phyloP scores from a whole-genome alignment of 2,113 vertebrate genomes.

The Ptychochromis oligacanthus region DNA sequence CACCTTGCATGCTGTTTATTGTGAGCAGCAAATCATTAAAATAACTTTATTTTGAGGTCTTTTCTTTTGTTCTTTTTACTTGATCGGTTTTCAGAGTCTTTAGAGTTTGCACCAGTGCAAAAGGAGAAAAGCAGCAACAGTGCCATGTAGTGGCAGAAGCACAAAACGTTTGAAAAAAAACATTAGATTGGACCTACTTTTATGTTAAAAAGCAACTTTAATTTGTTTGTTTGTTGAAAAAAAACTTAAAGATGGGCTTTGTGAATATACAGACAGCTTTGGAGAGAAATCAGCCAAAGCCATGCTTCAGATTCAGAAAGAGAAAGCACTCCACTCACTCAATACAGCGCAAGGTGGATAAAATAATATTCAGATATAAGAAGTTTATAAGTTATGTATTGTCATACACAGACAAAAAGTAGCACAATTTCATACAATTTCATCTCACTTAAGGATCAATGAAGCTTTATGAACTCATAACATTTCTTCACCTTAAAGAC shows the following conservation, averaged over 20 bases:
- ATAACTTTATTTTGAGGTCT: not conserved
- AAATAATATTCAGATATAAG: too few species aligned
- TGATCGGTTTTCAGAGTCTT: not conserved
- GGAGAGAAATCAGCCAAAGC: too few species aligned
- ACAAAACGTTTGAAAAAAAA: not conserved
- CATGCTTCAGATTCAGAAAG: not conserved
- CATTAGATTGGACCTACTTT: too few species aligned
- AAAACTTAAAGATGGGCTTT: too few species aligned
- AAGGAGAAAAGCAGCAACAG: not conserved
- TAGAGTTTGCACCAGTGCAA: not conserved
- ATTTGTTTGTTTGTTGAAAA: too few species aligned
- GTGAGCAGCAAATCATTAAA: fast-evolving
- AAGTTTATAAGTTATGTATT: too few species aligned
- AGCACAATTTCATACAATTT: too few species aligned
- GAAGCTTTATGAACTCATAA: too few species aligned
- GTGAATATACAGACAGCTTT: too few species aligned
- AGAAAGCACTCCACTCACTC: not conserved
- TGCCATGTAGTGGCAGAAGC: not conserved
- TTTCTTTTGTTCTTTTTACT: not conserved
- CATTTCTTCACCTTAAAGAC: not conserved
- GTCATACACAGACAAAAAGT: too few species aligned
- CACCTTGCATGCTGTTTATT: not conserved
- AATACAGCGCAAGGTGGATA: not conserved
- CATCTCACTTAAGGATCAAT: too few species aligned
- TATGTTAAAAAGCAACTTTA: too few species aligned